These are phyloP conservation scores for Cetoscarus ocellatus DNA, from an alignment of 2,797 vertebrate genomes.

Conservation along the genomic window DNA sequence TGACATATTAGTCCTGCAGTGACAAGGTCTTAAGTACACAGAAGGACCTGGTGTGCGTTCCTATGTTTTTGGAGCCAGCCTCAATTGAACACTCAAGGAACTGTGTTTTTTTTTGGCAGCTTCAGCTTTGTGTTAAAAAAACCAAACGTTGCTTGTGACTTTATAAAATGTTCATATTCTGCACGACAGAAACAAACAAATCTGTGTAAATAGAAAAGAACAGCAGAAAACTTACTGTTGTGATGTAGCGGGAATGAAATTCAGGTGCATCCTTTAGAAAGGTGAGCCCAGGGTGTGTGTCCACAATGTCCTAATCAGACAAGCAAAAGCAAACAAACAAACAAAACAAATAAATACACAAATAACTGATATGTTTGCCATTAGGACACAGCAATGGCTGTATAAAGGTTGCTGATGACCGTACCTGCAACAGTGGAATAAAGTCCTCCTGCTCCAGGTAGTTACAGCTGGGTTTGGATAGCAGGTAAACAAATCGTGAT, in stretches of 20 bases:
- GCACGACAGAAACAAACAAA: no score
- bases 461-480: slow-evolving; percentile 91
- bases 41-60: no score
- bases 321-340: slow-evolving; percentile 20
- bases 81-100: no score
- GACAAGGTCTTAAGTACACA: no score
- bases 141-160: neutral
- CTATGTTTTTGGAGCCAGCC: no score
- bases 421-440: slow-evolving; percentile 95
- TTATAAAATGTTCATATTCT: neutral
- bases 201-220: neutral
- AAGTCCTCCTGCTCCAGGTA: slow-evolving; percentile 97
- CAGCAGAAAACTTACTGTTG: slow-evolving; percentile 86
- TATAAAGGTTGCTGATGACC: neutral
- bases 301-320: slow-evolving; percentile 92
- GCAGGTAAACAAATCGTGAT: slow-evolving; percentile 92
- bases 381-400: neutral
- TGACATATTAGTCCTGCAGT: no score
- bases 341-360: neutral
- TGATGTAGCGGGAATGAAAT: slow-evolving; percentile 99
- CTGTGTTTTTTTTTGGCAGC: no score
- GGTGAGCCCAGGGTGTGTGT: slow-evolving; percentile 96
- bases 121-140: no score
- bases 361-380: neutral
- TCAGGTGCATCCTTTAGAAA: slow-evolving; percentile 99